Conservation (phyloP, 2,113 vertebrate species). For the Catharus fuscescens region DNA sequence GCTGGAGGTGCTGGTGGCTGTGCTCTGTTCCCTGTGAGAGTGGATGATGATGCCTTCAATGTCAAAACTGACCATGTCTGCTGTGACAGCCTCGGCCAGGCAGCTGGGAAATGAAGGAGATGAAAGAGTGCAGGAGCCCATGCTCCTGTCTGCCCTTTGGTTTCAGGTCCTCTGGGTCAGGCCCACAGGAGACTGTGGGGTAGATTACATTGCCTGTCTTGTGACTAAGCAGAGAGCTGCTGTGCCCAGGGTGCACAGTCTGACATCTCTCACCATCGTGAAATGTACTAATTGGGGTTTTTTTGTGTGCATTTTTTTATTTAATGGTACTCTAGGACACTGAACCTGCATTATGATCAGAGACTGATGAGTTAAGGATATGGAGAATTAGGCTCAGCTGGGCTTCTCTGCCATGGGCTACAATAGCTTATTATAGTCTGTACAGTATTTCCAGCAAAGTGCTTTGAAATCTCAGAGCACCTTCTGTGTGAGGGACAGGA, state of each 20-base stretch:
- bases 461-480: constrained; percentile 33
- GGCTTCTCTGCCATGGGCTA: constrained; percentile 22
- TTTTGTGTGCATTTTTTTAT: background rate
- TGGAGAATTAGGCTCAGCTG: constrained; percentile 53
- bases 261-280: background rate
- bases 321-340: constrained; percentile 15
- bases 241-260: background rate
- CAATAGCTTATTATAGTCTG: background rate
- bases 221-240: background rate
- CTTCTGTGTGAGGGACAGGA: constrained; percentile 33
- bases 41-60: background rate
- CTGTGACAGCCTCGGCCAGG: background rate
- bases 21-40: background rate
- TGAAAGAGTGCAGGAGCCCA: accelerated
- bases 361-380: constrained; percentile 33
- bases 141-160: background rate
- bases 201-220: background rate
- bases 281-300: constrained; percentile 30
- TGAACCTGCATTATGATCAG: constrained; percentile 42
- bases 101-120: background rate
- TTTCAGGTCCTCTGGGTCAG: background rate
- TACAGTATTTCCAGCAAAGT: constrained; percentile 30
- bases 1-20: background rate
- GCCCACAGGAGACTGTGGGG: background rate
- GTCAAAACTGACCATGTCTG: accelerated